A percentile compares a stretch with the other conserved stretches of the same genome.
phyloP scores from a whole-genome alignment of 23 tunicate genomes.

The Styela plicata region DNA sequence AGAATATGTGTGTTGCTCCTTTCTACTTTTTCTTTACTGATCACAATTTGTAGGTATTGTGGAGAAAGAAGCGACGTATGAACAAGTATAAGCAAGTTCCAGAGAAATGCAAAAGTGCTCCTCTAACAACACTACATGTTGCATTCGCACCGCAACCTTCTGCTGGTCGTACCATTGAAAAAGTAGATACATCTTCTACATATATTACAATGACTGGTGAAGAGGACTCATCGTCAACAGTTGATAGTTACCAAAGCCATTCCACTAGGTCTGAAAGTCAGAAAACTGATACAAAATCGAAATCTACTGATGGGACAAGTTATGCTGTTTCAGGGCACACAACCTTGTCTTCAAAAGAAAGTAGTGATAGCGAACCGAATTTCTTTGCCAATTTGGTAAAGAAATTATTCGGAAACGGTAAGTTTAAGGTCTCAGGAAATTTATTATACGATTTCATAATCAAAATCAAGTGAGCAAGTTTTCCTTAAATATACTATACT shows the following conservation, averaged over 20 bases:
- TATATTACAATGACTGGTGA: background rate
- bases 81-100: background rate
- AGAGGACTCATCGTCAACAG: background rate
- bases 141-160: background rate
- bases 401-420: background rate
- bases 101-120: conserved; percentile 31
- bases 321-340: too few species aligned
- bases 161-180: background rate
- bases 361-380: too few species aligned
- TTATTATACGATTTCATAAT: too few species aligned
- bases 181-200: conserved; percentile 9
- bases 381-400: background rate
- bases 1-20: too few species aligned
- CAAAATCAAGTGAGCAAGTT: too few species aligned
- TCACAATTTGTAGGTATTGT: conserved; percentile 5
- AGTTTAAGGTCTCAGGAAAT: too few species aligned
- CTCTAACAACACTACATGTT: background rate
- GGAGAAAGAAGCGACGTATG: conserved; percentile 15
- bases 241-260: background rate
- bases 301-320: background rate
- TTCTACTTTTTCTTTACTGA: too few species aligned
- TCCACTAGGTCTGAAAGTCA: background rate
- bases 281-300: background rate
- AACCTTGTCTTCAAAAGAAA: too few species aligned
- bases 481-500: too few species aligned